These are phyloP conservation scores for Cartodere bifasciata DNA, from an alignment of 2,888 invertebrate genomes.

Conservation along the genomic window DNA sequence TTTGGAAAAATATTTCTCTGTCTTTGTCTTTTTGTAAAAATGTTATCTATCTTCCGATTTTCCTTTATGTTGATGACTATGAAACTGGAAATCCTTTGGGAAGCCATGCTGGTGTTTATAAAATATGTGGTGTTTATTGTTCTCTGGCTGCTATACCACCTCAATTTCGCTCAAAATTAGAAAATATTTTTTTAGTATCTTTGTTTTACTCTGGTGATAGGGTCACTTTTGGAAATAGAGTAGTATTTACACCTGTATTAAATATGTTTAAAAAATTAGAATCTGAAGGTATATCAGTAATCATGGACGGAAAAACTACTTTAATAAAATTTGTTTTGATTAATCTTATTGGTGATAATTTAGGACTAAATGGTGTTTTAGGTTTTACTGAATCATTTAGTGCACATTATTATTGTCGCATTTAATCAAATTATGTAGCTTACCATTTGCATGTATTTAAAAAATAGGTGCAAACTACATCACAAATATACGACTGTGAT, in stretches of 20 bases:
- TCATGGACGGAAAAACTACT: not conserved
- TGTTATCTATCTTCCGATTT: constrained; percentile 13
- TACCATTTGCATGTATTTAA: too few relatives aligned
- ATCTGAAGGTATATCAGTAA: constrained; percentile 3
- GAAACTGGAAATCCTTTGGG: constrained; percentile 14
- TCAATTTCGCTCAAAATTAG: constrained; percentile 12
- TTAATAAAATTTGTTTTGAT: constrained; percentile 3
- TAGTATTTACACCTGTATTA: too few relatives aligned
- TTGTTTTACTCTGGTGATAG: constrained; percentile 13
- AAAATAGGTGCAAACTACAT: too few relatives aligned
- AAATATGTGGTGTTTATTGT: constrained; percentile 13
- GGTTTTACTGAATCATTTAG: constrained; percentile 10
- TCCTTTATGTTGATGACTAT: constrained; percentile 13
- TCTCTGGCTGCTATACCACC: constrained; percentile 12
- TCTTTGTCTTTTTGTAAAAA: too few relatives aligned
- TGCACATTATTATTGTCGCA: constrained; percentile 10
- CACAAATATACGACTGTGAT: too few relatives aligned
- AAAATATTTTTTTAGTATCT: constrained; percentile 14
- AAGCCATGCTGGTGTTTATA: constrained; percentile 13
- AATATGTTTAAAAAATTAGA: constrained; percentile 4
- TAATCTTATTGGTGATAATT: constrained; percentile 7
- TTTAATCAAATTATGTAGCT: too few relatives aligned
- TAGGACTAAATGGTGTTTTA: constrained; percentile 7
- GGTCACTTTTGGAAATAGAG: constrained; percentile 10
- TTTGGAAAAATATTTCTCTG: too few relatives aligned